Conservation (phyloP, 2,888 invertebrate genomes). For the Brachypalpus laphriformis region DNA sequence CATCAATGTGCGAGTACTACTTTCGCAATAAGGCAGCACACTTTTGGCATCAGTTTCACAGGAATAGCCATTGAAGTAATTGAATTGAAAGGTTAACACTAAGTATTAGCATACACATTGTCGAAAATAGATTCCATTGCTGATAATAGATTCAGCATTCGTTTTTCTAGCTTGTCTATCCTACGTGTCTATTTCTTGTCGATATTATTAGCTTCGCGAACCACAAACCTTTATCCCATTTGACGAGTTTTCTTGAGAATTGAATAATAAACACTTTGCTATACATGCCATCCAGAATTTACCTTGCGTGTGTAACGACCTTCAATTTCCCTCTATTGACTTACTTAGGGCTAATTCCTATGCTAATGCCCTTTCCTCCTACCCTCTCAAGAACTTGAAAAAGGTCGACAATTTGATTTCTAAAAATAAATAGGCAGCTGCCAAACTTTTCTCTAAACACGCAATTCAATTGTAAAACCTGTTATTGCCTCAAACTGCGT, state of each 20-base stretch:
- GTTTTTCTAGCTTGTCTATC: too few relatives aligned
- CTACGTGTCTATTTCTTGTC: neutral
- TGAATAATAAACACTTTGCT: neutral
- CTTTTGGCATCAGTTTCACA: too few relatives aligned
- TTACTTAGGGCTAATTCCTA: neutral
- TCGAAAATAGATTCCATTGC: too few relatives aligned
- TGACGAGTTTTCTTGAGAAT: neutral
- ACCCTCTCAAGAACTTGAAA: neutral
- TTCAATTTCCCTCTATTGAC: neutral
- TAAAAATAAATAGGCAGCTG: neutral
- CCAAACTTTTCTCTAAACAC: constrained; percentile 1
- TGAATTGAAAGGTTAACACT: too few relatives aligned
- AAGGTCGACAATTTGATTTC: neutral
- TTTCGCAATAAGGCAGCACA: too few relatives aligned
- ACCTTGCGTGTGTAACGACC: neutral
- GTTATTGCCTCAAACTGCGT: neutral
- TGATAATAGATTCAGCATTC: too few relatives aligned
- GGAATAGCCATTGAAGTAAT: too few relatives aligned
- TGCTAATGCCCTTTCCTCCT: neutral
- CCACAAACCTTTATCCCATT: neutral
- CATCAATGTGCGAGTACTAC: too few relatives aligned
- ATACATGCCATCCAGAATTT: neutral
- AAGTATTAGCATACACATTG: too few relatives aligned
- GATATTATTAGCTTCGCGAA: neutral
- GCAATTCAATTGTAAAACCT: constrained; percentile 24